Evolutionary conservation across 1,140 invertebrate species (phyloP).

Genomic region (Bicyclus anynana): DNA sequence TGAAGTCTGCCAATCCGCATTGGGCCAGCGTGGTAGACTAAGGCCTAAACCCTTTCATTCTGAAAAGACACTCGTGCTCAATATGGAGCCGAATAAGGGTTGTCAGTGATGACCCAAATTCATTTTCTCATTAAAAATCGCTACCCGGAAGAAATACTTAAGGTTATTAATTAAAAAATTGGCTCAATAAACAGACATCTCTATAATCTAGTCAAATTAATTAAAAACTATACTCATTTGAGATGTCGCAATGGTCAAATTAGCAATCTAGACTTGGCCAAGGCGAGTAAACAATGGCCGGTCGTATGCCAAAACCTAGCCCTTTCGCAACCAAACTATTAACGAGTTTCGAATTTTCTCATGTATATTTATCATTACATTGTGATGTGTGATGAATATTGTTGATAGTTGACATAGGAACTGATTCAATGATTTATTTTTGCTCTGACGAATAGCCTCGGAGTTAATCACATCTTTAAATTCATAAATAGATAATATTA

Average conservation of each 20-base stretch:
- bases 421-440: not conserved
- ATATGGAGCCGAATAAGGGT: no score
- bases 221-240: not conserved
- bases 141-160: not conserved
- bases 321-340: conserved; percentile 20
- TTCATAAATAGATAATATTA: no score
- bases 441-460: not conserved
- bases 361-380: conserved; percentile 13
- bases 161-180: not conserved
- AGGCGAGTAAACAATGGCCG: conserved; percentile 13
- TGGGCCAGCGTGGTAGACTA: no score
- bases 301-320: conserved; percentile 15
- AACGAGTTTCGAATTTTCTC: conserved; percentile 16
- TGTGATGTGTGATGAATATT: not conserved
- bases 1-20: no score
- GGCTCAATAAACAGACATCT: not conserved
- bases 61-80: no score
- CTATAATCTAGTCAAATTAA: not conserved
- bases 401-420: not conserved
- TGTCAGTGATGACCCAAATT: no score
- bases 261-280: conserved; percentile 16
- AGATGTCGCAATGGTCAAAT: conserved; percentile 10
- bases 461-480: no score
- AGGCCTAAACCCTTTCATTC: no score
- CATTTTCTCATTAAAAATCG: no score